These are phyloP conservation scores for Lamprologus speciosus DNA, from an alignment of 2,113 vertebrate genomes.

Conservation along the genomic window DNA sequence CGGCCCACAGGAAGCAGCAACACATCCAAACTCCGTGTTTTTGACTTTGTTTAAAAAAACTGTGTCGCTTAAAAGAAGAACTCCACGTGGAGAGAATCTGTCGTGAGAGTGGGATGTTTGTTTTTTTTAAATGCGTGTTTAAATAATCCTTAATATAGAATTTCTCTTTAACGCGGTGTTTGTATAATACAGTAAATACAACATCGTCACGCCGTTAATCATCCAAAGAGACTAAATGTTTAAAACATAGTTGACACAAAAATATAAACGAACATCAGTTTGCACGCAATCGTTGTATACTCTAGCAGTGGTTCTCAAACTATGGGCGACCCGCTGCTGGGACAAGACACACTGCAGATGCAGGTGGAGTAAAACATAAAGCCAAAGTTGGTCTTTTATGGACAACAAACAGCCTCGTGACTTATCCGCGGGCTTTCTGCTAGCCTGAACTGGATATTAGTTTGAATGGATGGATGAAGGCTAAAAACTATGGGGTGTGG, in stretches of 20 bases:
- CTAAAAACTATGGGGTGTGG: neutral
- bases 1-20: slow-evolving; percentile 2
- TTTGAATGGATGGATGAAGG: neutral
- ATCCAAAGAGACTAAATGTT: neutral
- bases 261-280: neutral
- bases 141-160: neutral
- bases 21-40: neutral
- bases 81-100: neutral
- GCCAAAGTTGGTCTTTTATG: neutral
- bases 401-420: neutral
- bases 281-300: neutral
- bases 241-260: neutral
- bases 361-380: neutral
- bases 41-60: neutral
- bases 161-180: neutral
- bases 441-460: neutral
- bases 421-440: neutral
- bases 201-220: neutral
- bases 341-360: neutral
- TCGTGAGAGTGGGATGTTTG: neutral
- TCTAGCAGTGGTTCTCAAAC: neutral
- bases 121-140: neutral
- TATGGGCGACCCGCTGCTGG: neutral
- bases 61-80: neutral
- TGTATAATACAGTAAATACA: neutral